These are phyloP conservation scores for Procambarus clarkii DNA, from an alignment of 1,140 invertebrate genomes.

Conservation along the genomic window DNA sequence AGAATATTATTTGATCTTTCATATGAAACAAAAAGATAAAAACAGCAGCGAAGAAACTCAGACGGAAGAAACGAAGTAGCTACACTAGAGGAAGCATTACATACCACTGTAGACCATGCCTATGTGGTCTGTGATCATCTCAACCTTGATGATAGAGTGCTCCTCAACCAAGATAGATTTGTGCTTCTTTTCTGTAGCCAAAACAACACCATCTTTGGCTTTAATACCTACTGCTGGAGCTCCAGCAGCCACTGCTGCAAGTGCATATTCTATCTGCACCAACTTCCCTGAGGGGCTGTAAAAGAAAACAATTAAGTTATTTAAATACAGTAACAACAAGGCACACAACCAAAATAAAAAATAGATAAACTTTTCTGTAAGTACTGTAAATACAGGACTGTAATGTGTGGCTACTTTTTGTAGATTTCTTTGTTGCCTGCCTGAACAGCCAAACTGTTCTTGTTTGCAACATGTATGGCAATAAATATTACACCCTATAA, in stretches of 20 bases:
- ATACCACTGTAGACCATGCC: conserved; percentile 97
- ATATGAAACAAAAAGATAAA: no score
- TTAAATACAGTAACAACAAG: no score
- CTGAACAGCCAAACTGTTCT: neutral
- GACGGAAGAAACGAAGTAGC: no score
- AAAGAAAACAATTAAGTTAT: conserved; percentile 74
- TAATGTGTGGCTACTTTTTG: no score
- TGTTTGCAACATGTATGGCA: no score
- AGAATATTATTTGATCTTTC: no score
- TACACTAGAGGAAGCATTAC: conserved; percentile 49
- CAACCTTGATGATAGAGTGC: conserved; percentile 96
- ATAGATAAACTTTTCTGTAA: neutral
- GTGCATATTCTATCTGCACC: conserved; percentile 99
- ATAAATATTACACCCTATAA: no score
- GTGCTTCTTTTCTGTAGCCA: conserved; percentile 99
- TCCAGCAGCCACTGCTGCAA: conserved; percentile 97
- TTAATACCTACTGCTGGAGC: conserved; percentile 99
- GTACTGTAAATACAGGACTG: no score
- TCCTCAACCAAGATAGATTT: conserved; percentile 98
- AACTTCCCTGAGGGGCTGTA: conserved; percentile 98
- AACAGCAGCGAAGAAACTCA: no score
- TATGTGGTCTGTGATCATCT: conserved; percentile 95
- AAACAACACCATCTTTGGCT: conserved; percentile 94
- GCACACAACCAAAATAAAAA: neutral
- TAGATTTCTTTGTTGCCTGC: neutral